These are phyloP conservation scores for Cyaniris semiargus DNA, from an alignment of 2,888 invertebrate species.

Conservation along the genomic window DNA sequence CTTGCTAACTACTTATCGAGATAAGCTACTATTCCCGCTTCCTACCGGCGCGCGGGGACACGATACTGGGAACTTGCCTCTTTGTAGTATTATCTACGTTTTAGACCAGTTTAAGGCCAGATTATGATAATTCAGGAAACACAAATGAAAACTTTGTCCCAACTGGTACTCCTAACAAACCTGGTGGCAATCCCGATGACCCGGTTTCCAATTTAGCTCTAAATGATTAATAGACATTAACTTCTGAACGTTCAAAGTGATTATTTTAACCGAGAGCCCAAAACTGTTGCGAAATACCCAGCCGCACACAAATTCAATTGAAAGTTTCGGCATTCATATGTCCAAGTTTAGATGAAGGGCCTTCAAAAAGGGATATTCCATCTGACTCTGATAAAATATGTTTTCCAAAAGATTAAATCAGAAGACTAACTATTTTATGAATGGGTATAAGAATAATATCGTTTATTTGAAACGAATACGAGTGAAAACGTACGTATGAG, in stretches of 20 bases:
- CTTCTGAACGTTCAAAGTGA: not conserved
- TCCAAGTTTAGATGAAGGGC: not conserved
- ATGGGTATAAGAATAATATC: too few relatives aligned
- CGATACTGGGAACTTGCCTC: not conserved
- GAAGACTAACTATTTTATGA: too few relatives aligned
- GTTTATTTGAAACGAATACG: too few relatives aligned
- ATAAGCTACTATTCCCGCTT: conserved; percentile 23
- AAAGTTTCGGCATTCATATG: not conserved
- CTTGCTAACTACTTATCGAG: conserved; percentile 40
- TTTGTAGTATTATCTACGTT: not conserved
- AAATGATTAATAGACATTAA: conserved; percentile 17
- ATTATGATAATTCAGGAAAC: not conserved
- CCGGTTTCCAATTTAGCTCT: not conserved
- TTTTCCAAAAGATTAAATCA: not conserved
- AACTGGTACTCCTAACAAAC: not conserved
- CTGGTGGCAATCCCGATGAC: not conserved
- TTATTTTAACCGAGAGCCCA: not conserved
- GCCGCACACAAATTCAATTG: not conserved
- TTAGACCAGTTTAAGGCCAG: not conserved
- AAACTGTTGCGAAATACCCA: not conserved
- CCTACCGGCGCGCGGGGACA: not conserved
- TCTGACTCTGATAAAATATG: not conserved
- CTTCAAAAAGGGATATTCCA: not conserved
- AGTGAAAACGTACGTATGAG: too few relatives aligned
- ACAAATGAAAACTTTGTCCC: not conserved